A percentile compares a stretch with the other conserved stretches of the same genome.
phyloP scores from a whole-genome alignment of 2,797 vertebrate genomes.

The Helicolenus hilgendorfi region DNA sequence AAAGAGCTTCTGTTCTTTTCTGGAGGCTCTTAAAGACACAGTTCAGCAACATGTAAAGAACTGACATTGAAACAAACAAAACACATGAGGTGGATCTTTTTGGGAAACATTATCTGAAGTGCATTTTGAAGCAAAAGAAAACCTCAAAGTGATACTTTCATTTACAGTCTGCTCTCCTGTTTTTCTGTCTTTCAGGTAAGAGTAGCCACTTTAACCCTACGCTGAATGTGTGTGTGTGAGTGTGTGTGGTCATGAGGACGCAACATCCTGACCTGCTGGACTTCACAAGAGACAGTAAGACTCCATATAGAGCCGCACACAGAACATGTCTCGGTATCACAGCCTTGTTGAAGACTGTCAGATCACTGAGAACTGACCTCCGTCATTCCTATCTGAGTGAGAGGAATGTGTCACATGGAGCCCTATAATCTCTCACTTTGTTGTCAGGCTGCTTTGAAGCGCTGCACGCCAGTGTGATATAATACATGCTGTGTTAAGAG shows the following conservation, averaged over 20 bases:
- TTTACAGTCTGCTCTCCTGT: conserved; percentile 4
- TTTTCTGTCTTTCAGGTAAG: conserved; percentile 42
- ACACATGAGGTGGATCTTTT: background rate
- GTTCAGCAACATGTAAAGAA: background rate
- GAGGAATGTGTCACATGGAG: background rate
- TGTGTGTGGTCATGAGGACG: background rate
- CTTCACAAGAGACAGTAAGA: conserved; percentile 8
- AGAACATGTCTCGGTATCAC: background rate
- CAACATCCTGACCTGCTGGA: background rate
- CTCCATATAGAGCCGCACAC: background rate
- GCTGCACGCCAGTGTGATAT: background rate
- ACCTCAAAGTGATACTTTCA: background rate
- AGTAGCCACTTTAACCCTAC: background rate
- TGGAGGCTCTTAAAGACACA: background rate
- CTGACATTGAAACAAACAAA: background rate
- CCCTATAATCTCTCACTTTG: background rate
- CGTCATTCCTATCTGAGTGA: background rate
- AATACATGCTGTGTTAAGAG: background rate
- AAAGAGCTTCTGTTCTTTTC: background rate
- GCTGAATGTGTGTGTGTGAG: background rate
- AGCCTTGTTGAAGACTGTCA: background rate
- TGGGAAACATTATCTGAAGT: background rate
- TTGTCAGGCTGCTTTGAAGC: background rate
- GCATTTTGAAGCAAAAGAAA: background rate
- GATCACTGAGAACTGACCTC: conserved; percentile 2